A percentile compares a stretch with the other conserved stretches of the same genome.
These are phyloP conservation scores for Argentina silus DNA, from an alignment of 2,797 vertebrate species.

Conservation along the genomic window DNA sequence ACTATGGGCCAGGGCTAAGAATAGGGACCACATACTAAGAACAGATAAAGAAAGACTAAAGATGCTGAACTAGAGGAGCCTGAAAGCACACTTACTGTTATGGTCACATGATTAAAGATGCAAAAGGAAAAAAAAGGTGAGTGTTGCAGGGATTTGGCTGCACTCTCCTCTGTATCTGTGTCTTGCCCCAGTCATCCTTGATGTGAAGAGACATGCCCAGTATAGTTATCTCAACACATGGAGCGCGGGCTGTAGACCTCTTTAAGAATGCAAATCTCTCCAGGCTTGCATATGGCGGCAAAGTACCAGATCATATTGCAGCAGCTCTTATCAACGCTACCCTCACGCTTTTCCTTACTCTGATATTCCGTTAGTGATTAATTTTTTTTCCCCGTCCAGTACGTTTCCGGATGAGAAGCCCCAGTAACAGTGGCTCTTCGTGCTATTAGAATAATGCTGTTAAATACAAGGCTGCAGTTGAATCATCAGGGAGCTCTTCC, in stretches of 20 bases:
- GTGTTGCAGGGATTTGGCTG: constrained; percentile 5
- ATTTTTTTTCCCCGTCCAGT: not conserved
- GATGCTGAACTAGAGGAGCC: not conserved
- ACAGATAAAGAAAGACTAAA: not conserved
- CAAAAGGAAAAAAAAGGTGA: not conserved
- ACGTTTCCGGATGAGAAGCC: not conserved
- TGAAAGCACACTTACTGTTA: not conserved
- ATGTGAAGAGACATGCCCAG: constrained; percentile 1
- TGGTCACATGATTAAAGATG: not conserved
- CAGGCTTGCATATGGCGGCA: constrained; percentile 1
- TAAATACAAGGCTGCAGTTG: constrained; percentile 25
- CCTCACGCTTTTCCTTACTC: not conserved
- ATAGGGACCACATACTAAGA: not conserved
- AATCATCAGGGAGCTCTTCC: constrained; percentile 32
- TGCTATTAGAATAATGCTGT: not conserved
- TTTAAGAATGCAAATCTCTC: constrained; percentile 14
- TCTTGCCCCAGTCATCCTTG: not conserved
- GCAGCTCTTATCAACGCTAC: not conserved
- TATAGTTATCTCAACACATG: not conserved
- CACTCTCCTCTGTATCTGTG: not conserved
- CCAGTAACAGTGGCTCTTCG: not conserved
- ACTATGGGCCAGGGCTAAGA: not conserved
- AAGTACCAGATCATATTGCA: not conserved
- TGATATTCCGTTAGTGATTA: not conserved
- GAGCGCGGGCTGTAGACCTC: not conserved